Conservation (phyloP, 2,113 vertebrate species). For the Grammomys surdaster region DNA sequence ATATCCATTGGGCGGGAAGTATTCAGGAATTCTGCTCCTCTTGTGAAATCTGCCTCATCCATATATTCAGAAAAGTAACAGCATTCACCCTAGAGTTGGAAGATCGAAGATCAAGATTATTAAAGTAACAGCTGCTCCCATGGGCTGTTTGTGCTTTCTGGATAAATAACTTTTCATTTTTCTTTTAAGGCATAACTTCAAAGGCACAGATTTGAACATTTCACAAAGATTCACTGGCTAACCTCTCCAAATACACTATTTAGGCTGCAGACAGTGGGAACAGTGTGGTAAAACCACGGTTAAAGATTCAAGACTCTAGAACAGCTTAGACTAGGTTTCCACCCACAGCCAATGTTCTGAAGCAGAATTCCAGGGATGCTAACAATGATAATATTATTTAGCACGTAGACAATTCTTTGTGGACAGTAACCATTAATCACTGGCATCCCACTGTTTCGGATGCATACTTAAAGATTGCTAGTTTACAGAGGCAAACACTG, state of each 20-base stretch:
- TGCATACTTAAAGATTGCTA: conserved; percentile 34
- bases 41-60: not conserved
- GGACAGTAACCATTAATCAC: conserved; percentile 60
- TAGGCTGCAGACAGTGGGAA: not conserved
- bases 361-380: conserved; percentile 53
- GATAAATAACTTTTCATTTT: not conserved
- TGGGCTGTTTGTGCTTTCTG: conserved; percentile 40
- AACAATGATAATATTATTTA: conserved; percentile 67
- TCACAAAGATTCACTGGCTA: conserved; percentile 22
- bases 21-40: not conserved
- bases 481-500: conserved; percentile 52
- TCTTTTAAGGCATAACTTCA: conserved; percentile 27
- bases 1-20: not conserved
- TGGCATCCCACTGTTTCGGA: not conserved
- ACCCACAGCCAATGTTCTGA: conserved; percentile 34
- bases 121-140: not conserved
- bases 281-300: conserved; percentile 17
- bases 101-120: not conserved
- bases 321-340: conserved; percentile 62
- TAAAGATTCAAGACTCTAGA: conserved; percentile 20
- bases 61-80: not conserved
- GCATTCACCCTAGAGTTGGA: not conserved
- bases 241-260: conserved; percentile 24
- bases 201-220: conserved; percentile 50
- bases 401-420: conserved; percentile 59